These are phyloP conservation scores for Odocoileus virginianus DNA, from an alignment of 2,113 vertebrate species.

Conservation along the genomic window DNA sequence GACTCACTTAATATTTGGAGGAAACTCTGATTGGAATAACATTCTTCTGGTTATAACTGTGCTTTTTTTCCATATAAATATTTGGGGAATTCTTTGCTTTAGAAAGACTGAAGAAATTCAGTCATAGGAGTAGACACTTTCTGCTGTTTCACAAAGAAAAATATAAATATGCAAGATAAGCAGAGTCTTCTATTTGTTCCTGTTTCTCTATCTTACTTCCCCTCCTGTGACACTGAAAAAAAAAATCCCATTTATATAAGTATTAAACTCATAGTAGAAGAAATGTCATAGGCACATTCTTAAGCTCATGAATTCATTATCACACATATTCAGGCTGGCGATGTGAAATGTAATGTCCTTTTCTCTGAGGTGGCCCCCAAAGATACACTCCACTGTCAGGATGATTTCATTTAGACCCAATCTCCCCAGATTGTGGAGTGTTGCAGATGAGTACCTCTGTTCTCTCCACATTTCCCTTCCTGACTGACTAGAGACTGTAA, in stretches of 20 bases:
- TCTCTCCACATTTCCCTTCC: not conserved
- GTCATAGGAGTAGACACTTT: slow-evolving; percentile 60
- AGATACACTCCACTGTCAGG: slow-evolving; percentile 34
- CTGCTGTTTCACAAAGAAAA: slow-evolving; percentile 63
- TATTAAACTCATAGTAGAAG: slow-evolving; percentile 71
- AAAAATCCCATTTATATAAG: slow-evolving; percentile 17
- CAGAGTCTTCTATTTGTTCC: slow-evolving; percentile 55
- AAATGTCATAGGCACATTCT: slow-evolving; percentile 66
- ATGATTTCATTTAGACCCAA: slow-evolving; percentile 67
- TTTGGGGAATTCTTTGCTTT: slow-evolving; percentile 45
- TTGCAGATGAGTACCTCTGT: not conserved
- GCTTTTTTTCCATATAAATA: slow-evolving; percentile 6
- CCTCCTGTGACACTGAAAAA: not conserved
- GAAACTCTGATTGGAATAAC: slow-evolving; percentile 45
- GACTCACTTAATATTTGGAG: not conserved
- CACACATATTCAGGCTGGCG: slow-evolving; percentile 60
- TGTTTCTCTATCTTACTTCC: slow-evolving; percentile 29
- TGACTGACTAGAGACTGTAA: slow-evolving; percentile 22
- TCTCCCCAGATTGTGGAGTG: slow-evolving; percentile 58
- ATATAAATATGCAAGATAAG: slow-evolving; percentile 74
- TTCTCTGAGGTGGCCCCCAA: slow-evolving; percentile 58
- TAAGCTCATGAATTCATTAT: slow-evolving; percentile 74
- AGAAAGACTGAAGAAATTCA: slow-evolving; percentile 46
- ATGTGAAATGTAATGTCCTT: slow-evolving; percentile 39
- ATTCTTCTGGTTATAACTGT: not conserved